Base-by-base conservation (phyloP, 2,888 invertebrate species). In the Eupeodes latifasciatus region DNA sequence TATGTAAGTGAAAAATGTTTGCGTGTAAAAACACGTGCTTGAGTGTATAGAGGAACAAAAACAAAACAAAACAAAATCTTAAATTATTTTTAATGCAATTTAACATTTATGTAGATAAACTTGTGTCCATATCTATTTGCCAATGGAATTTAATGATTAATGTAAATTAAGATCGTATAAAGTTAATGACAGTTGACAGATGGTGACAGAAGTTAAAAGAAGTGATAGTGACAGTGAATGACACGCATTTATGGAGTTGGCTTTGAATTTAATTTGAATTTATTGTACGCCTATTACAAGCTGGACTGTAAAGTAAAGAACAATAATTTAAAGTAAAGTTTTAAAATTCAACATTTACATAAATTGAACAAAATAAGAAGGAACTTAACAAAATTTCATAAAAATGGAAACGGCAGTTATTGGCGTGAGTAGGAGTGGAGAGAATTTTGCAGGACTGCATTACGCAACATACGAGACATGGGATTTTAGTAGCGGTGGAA, bases 141-240 rank as follows among this genome's bases (percentile, higher is more conserved):
- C 4, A 14, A 19, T 47, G 11, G 59, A 59, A 59, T 59, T 19
- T 27, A 34, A 34, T 59, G 44, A 19, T 34, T n/a, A 72, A 72
- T 72, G 59, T 47, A n/a, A 59, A 72, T 55, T 71, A 12, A 53
- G 71, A 27, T 71, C 40, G 40, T 40, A 19, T 34, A 44, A 71
- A 55, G 40, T 55, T 14, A 59, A 9, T 72, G 59, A 59, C 44
- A 72, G 27, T 47, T 59, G 59, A 55, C 44, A 44, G 66, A 66
- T 66, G 47, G 27, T 66, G 47, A 27, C 44, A 47, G 44, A 11
- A 47, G 47, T 47, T 57, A n/a, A 51, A 14, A 16, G 19, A 55
- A 55, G 55, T 71, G 55, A 55, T 55, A 71, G 69, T 47, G 59
- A 72, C 59, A 59, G 27, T 59, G 59, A 72, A 57, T 71, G 71